Base-by-base conservation (phyloP, 2,113 vertebrate species). In the Gavia stellata region DNA sequence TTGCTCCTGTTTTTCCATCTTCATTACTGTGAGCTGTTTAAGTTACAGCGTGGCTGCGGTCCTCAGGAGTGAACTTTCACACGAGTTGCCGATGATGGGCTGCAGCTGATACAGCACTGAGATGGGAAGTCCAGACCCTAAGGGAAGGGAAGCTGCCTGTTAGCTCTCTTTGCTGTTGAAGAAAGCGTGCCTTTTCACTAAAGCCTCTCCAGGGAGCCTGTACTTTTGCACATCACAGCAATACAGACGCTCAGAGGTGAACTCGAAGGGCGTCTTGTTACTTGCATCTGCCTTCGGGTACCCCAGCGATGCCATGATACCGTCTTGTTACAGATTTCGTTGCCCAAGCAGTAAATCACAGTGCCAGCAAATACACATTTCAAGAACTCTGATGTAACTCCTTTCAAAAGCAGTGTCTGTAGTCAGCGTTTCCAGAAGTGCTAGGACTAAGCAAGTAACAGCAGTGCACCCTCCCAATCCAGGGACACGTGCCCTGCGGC, bases 401-500 rank as follows among this genome's bases (percentile, higher is more conserved):
- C 38, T 23, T 59, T 40, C 36, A 68, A 63, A 87, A 59, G 40
- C 42, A 6, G 14, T 28, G 36, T 21, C 65, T 52, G n/a, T 5
- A 44, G 9, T 18, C 49, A 70, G 72, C 2, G 0, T 38, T 85
- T 36, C 62, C 63, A 81, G 59, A 36, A 62, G 63, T 7, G 17
- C 10, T 16, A 3, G 19, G 13, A 49, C 13, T 36, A 55, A 93
- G 19, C 34, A 47, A 33, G 12, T 12, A 56, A 31, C 19, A 70
- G 44, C 34, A 38, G 33, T 5, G 34, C 36, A 47, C 18, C 55
- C 50, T 58, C 40, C 58, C 50, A 49, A 28, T 8, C 36, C 3
- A 1, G 50, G 58, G 29, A 3, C 58, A 33, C 0, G 0, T 20
- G 6, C 20, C 63, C 67, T 21, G 45, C 1, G 5, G 4, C 15